Evolutionary conservation across 2,113 vertebrate species (phyloP), one percentile per base, ranked within the genome.

Genomic region (Mormoops blainvillei): DNA sequence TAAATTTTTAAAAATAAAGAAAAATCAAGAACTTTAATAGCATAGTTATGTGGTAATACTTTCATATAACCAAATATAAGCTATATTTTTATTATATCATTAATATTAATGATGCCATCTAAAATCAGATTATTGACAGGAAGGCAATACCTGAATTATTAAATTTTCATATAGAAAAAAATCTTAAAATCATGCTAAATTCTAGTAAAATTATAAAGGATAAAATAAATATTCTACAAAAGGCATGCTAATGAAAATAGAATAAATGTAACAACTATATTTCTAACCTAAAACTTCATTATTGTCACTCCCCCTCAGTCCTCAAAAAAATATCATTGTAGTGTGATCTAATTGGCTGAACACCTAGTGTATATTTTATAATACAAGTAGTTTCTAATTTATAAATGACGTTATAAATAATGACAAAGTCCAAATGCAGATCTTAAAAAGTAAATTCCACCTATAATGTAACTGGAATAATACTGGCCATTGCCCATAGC

Each of bases 241-340:
- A 95, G 22, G n/a, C 41, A 91, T 77, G 13, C 38, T 58, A 7
- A 16, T 65, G 7, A 52, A 84, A 95, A 70, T 12, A 89, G 26
- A 15, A 76, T 80, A 65, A 89, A 52, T 18, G 2, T 31, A 86
- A 67, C 1, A 73, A 56, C 24, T 76, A 1, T 73, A 63, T 67
- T 81, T 91, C n/a, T 45, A 45, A 84, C 38, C 80, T 94, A 91
- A 84, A 95, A 92, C 14, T 71, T 73, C n/a, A 71, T 88, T 87
- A 26, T 63, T 82, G 77, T 63, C 8, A 67, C 22, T 86, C 33
- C 19, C 11, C 4, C 19, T 33, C 63, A 73, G 28, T n/a, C 36
- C n/a, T 28, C 7, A 4, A 45, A 74, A 58, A 92, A 83, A 73
- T 41, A 73, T 43, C 71, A 77, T 10, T 41, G 76, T 16, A 84